Evolutionary conservation across 2,113 vertebrate genomes (phyloP).

Genomic region (Syngnathus typhle): DNA sequence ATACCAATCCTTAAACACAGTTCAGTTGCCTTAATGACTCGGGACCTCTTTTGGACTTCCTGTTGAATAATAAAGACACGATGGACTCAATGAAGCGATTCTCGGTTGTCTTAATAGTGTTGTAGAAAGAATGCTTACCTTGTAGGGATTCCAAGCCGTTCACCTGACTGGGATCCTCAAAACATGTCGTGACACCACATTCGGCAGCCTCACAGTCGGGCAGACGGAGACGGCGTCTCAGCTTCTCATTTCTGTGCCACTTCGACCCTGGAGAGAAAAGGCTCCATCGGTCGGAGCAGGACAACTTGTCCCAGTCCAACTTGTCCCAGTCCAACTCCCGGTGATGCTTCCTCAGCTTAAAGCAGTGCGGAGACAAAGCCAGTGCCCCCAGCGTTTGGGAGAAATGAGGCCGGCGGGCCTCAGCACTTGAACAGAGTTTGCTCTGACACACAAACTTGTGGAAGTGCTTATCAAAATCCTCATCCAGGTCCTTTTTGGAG

Average conservation of each 20-base stretch:
- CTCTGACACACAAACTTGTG: constrained; percentile 63
- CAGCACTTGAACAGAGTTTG: constrained; percentile 12
- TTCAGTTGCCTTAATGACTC: constrained; percentile 21
- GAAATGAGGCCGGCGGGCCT: constrained; percentile 14
- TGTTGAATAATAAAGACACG: constrained; percentile 12
- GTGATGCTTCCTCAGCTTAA: constrained; percentile 56
- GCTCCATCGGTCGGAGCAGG: too few species aligned
- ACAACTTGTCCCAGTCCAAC: constrained; percentile 13
- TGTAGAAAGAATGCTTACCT: constrained; percentile 9
- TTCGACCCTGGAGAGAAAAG: constrained; percentile 47
- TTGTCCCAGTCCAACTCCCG: too few species aligned
- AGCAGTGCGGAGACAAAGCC: constrained; percentile 61
- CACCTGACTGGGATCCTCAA: neutral
- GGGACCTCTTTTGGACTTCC: constrained; percentile 11
- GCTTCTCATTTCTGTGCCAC: constrained; percentile 20
- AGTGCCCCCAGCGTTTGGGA: constrained; percentile 56
- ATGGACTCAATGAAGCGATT: neutral
- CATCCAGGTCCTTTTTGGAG: constrained; percentile 42
- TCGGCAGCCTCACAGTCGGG: neutral
- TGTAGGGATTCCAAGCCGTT: neutral
- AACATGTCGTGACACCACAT: too few species aligned
- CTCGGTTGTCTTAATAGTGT: too few species aligned
- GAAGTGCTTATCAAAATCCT: constrained; percentile 59
- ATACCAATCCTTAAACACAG: neutral
- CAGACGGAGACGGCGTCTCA: constrained; percentile 1